Percentiles rank a stretch among this genome's conserved stretches.
Evolutionary conservation across 2,888 invertebrate species (phyloP).

Genomic region (Theretra japonica): DNA sequence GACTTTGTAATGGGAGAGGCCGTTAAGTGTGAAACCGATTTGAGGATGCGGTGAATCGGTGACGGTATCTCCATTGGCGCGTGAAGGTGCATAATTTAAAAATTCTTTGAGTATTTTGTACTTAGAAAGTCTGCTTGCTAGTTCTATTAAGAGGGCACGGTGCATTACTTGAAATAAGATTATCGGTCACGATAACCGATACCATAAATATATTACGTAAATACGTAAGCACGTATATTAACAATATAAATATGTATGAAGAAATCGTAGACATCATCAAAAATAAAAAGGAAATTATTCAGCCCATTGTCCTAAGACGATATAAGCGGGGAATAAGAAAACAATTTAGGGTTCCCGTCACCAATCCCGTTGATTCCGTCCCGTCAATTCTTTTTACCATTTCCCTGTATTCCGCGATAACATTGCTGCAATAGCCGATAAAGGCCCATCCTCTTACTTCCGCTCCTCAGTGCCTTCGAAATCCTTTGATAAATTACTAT

Average conservation of each 20-base stretch:
- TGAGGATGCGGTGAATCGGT: conserved; percentile 27
- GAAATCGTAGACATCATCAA: conserved; percentile 4
- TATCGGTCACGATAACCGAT: no score
- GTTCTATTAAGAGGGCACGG: not conserved
- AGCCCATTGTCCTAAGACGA: not conserved
- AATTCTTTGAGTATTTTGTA: not conserved
- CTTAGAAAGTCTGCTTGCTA: not conserved
- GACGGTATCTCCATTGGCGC: conserved; percentile 8
- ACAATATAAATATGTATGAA: not conserved
- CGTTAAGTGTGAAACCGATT: conserved; percentile 50
- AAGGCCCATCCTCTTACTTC: conserved; percentile 71
- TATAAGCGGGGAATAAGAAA: conserved; percentile 16
- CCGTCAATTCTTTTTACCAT: conserved; percentile 47
- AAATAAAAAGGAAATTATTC: conserved; percentile 16
- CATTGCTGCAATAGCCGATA: conserved; percentile 69
- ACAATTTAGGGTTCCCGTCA: conserved; percentile 29
- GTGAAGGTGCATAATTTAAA: conserved; percentile 1
- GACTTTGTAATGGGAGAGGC: conserved; percentile 48
- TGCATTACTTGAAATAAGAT: no score
- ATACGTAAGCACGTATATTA: no score
- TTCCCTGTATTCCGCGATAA: conserved; percentile 56
- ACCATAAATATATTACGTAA: no score
- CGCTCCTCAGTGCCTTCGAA: conserved; percentile 72
- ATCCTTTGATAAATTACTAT: conserved; percentile 84
- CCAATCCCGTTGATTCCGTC: conserved; percentile 42